Evolutionary conservation across 2,888 invertebrate species (phyloP), one percentile per base, ranked within the genome.

Genomic region (Candidula unifasciata): DNA sequence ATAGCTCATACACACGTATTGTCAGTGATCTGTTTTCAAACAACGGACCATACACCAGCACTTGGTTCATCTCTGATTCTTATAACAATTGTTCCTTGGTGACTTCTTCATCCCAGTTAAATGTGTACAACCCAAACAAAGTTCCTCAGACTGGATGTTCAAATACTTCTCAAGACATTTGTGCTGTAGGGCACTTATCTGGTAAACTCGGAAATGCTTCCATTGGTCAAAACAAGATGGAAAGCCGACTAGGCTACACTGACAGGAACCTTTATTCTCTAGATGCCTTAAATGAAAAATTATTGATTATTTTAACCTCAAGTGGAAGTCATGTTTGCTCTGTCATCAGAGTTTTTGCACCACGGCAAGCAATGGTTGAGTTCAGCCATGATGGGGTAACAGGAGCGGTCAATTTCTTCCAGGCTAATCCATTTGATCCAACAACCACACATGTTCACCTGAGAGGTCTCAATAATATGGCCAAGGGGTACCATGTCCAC

Each of bases 391-490:
- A 96, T 69, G 97, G 97, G 6, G 96, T 98, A 35, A 96, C 95
- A 91, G 98, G 98, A 0, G 95, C 96, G 80, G 95, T 98, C 2
- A 96, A 95, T 18, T 95, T 98, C 86, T 95, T 95, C 0, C 98
- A 98, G 93, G 95, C 96, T 57, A 97, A 97, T 0, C 96, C 96
- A 37, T 97, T 96, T 92, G 96, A 97, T 93, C 96, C 89, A 16
- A 92, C 92, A 0, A 83, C 84, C 6, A 89, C 92, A 2, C 83
- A 96, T 91, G 96, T 97, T 90, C 91, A 93, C 80, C 88, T 94
- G 27, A 89, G 90, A n/a, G 93, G 93, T 74, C 89, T 94, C 37
- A 86, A 88, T 3, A 88, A 88, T 3, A 84, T 88, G 33, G 94
- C 93, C 0, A 93, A 93, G 1, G 93, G 92, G 5, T 94, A 94